Evolutionary conservation across 2,888 invertebrate species (phyloP), one percentile per base, ranked within the genome.

Genomic region (Leptopilina myrica): DNA sequence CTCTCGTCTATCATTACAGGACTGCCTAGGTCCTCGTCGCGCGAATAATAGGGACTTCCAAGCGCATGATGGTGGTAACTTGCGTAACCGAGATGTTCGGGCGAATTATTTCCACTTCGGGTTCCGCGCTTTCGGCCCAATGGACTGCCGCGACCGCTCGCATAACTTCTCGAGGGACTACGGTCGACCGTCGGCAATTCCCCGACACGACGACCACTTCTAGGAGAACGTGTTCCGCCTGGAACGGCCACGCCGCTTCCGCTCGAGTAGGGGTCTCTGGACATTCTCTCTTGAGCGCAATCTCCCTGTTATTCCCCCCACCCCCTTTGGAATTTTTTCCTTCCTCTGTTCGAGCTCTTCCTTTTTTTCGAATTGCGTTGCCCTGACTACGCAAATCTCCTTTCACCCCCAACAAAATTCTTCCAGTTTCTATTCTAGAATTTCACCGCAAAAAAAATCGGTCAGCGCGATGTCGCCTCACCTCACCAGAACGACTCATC

Each of bases 161-260:
- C 94, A 93, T 96, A 96, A 92, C 94, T 95, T 92, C 97, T 94
- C 90, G 96, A 96, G 92, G 97, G 97, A 92, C 96, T 96, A 92
- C 97, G 95, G 95, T 97, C 97, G 92, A 97, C 97, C 92, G 96
- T 97, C 92, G 97, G 97, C 93, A 97, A 93, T 92, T 95, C 95
- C 79, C 92, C 93, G 90, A 94, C 92, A 90, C 94, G 93, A 92
- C 95, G 95, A 93, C 82, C 82, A 79, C 86, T 85, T 78, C 90
- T 86, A 75, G 91, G 91, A 87, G 93, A 93, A 91, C 93, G 93
- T 89, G 93, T 93, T 91, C 93, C 92, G 92, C 92, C 95, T 93
- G 93, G 94, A 94, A 93, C 95, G 92, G 93, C 94, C 92, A 92
- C 94, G 92, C 91, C 92, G 92, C 92, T 93, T 92, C 94, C 88